Evolutionary conservation across 2,113 vertebrate genomes (phyloP).

Genomic region (Sinocyclocheilus anshuiensis): DNA sequence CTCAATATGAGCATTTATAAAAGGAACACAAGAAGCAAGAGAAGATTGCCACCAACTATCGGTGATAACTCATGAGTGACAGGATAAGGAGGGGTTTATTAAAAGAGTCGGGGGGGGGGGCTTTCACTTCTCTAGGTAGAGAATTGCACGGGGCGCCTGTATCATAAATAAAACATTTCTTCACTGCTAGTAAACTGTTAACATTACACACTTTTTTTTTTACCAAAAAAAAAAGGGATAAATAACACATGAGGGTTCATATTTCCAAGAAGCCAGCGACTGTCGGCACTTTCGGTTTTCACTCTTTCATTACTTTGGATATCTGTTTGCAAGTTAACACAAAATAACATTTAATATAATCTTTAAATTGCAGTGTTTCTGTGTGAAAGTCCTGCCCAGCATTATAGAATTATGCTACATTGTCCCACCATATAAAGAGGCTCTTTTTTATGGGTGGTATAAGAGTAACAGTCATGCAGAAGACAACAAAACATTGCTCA

Average conservation of each 20-base stretch:
- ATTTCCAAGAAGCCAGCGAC: not conserved
- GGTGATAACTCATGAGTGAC: slow-evolving; percentile 79
- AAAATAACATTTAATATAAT: slow-evolving; percentile 68
- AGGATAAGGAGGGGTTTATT: slow-evolving; percentile 76
- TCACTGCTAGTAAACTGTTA: not conserved
- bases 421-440: slow-evolving; percentile 53
- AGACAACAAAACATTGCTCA: slow-evolving; percentile 68
- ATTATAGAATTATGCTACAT: slow-evolving; percentile 45
- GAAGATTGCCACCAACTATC: slow-evolving; percentile 65
- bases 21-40: slow-evolving; percentile 78
- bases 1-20: slow-evolving; percentile 84
- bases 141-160: slow-evolving; percentile 10
- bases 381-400: slow-evolving; percentile 29
- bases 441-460: slow-evolving; percentile 67
- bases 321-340: slow-evolving; percentile 49
- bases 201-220: not conserved
- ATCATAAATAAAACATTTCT: slow-evolving; percentile 33
- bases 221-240: no score
- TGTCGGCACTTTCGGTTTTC: slow-evolving; percentile 24
- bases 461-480: slow-evolving; percentile 60
- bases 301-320: slow-evolving; percentile 41
- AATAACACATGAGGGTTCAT: not conserved
- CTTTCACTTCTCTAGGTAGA: slow-evolving; percentile 51
- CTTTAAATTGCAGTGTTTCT: slow-evolving; percentile 66
- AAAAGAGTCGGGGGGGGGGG: slow-evolving; percentile 68